phyloP scores from a whole-genome alignment of 2,113 vertebrate species.

The Andinoacara biseriatus region DNA sequence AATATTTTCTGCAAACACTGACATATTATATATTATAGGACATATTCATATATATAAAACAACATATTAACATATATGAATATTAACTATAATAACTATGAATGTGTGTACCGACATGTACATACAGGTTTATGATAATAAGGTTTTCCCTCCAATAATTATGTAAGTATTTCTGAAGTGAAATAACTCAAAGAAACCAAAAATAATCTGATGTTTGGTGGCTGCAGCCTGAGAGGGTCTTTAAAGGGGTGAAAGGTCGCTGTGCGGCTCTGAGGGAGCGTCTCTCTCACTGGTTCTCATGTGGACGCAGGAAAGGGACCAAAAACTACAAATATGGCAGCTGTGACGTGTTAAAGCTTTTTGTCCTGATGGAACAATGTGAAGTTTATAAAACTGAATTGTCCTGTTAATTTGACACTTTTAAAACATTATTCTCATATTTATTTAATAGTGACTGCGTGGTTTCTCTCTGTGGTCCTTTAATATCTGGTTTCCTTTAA shows the following conservation, averaged over 20 bases:
- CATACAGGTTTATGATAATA: too few species aligned
- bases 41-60: too few species aligned
- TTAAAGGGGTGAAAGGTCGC: background rate
- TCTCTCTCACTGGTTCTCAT: background rate
- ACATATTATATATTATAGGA: too few species aligned
- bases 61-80: too few species aligned
- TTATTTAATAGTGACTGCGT: background rate
- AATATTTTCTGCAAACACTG: too few species aligned
- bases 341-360: background rate
- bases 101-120: too few species aligned
- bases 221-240: background rate
- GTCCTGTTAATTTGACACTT: background rate
- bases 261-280: fast-evolving
- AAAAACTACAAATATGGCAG: background rate
- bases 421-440: too few species aligned
- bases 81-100: too few species aligned
- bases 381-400: background rate
- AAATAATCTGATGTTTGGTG: background rate
- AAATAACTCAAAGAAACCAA: background rate
- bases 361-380: fast-evolving
- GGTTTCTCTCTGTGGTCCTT: fast-evolving
- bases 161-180: background rate
- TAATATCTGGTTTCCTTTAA: background rate
- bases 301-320: background rate
- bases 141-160: background rate